Evolutionary conservation across 2,113 vertebrate species (phyloP).

Genomic region (Podocnemis expansa): DNA sequence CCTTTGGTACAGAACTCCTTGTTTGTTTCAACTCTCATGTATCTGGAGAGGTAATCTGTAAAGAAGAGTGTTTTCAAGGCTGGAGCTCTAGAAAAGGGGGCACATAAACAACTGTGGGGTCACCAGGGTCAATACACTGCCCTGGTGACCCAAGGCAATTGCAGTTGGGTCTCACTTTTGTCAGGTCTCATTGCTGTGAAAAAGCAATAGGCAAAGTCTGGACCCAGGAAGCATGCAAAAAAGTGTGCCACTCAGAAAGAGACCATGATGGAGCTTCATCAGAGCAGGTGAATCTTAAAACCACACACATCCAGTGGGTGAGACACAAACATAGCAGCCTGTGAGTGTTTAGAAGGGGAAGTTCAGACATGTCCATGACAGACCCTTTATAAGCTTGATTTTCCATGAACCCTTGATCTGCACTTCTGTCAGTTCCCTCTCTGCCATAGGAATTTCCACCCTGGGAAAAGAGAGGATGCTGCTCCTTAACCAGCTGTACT

Average conservation of each 20-base stretch:
- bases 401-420: background rate
- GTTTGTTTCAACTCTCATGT: background rate
- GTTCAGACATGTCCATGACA: background rate
- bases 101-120: background rate
- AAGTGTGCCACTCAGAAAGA: background rate
- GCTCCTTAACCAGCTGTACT: background rate
- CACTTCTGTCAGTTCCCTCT: background rate
- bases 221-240: background rate
- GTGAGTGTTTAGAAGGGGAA: background rate
- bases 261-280: background rate
- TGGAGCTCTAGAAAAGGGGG: background rate
- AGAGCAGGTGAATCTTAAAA: background rate
- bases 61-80: background rate
- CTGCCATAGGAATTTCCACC: background rate
- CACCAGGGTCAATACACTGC: background rate
- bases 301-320: background rate
- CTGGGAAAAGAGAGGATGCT: rapidly evolving
- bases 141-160: background rate
- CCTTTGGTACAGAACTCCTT: no score
- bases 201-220: background rate
- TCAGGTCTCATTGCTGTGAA: background rate
- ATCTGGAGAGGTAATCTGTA: background rate
- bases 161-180: background rate
- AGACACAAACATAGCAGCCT: background rate
- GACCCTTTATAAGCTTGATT: background rate